Evolutionary conservation across 2,113 vertebrate species (phyloP).

Genomic region (Thamnophis sirtalis): DNA sequence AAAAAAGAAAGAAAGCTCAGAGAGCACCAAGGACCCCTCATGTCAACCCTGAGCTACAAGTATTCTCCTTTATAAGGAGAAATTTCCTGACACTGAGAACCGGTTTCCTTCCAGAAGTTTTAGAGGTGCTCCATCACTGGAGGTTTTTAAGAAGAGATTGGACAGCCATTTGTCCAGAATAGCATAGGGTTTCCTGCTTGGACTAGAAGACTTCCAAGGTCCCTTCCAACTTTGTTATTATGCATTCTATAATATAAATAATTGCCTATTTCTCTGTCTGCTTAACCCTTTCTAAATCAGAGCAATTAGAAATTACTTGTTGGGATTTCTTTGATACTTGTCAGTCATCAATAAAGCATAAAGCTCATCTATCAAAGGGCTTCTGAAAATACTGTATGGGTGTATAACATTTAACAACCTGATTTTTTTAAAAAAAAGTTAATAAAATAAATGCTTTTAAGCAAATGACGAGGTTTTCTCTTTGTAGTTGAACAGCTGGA

Average conservation of each 20-base stretch:
- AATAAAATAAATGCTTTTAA: constrained; percentile 44
- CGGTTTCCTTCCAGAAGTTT: no score
- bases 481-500: constrained; percentile 25
- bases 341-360: background rate
- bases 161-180: no score
- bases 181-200: background rate
- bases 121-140: no score
- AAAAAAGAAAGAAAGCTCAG: no score
- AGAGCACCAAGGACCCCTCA: no score
- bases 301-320: background rate
- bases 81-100: no score
- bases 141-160: no score
- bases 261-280: background rate
- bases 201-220: background rate
- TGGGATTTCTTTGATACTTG: background rate
- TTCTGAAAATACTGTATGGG: background rate
- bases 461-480: constrained; percentile 25
- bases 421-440: background rate
- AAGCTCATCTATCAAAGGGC: background rate
- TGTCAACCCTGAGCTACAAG: no score
- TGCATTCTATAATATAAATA: background rate
- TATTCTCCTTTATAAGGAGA: no score
- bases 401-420: background rate
- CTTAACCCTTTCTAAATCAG: background rate
- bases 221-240: background rate